phyloP scores from a whole-genome alignment of 37 sponge, comb jelly and placozoan genomes.

The Oscarella lobularis region DNA sequence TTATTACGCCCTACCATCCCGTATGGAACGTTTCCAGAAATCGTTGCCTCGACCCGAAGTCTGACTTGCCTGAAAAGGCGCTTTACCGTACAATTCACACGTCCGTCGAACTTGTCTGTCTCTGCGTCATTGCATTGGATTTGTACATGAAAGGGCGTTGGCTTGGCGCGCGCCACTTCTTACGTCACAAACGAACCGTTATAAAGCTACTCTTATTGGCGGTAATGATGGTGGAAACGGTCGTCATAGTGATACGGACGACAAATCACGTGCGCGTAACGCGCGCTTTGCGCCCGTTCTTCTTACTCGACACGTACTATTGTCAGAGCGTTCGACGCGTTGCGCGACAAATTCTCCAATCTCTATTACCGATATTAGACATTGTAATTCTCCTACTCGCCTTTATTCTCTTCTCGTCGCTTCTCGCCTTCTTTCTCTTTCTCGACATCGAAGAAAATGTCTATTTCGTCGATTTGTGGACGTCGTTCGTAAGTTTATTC shows the following conservation, averaged over 20 bases:
- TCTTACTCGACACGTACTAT: conserved; percentile 52
- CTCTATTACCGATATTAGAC: conserved; percentile 49
- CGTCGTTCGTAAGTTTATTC: conserved; percentile 62
- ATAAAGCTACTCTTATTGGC: conserved; percentile 38
- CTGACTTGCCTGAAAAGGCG: too few species aligned
- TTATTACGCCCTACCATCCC: background rate
- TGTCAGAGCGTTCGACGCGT: conserved; percentile 58
- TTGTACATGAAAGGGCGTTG: conserved; percentile 8
- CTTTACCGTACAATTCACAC: background rate
- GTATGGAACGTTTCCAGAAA: background rate
- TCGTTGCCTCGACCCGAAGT: background rate
- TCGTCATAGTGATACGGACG: conserved; percentile 22
- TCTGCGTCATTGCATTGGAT: background rate
- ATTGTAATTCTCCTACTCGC: conserved; percentile 48
- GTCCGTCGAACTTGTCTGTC: background rate
- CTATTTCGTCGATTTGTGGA: conserved; percentile 31
- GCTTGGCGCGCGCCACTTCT: conserved; percentile 28
- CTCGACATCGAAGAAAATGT: background rate
- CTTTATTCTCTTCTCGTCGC: conserved; percentile 34
- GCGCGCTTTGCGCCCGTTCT: conserved; percentile 52
- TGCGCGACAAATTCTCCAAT: conserved; percentile 47
- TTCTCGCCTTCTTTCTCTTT: conserved; percentile 21
- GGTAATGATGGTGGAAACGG: conserved; percentile 37
- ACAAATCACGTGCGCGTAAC: conserved; percentile 40
- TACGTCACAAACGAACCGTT: conserved; percentile 21